These are phyloP conservation scores for Diogma glabrata DNA, from an alignment of 2,888 invertebrate species.

Conservation along the genomic window DNA sequence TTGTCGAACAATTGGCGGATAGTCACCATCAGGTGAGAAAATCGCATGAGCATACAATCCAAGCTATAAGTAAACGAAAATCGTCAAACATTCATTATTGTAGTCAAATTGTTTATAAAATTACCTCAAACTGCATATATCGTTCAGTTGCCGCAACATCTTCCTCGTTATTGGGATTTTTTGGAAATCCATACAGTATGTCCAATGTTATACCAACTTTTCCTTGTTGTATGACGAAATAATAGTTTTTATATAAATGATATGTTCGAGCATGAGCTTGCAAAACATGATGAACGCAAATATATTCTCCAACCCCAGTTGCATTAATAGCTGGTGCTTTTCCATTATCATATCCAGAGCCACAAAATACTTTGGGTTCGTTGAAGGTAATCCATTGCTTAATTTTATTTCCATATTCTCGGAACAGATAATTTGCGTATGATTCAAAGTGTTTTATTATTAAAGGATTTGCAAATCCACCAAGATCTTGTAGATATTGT, in stretches of 20 bases:
- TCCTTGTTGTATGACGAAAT: constrained; percentile 22
- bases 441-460: constrained; percentile 39
- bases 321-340: constrained; percentile 27
- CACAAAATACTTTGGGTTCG: constrained; percentile 39
- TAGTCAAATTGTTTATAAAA: too few relatives aligned
- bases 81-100: too few relatives aligned
- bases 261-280: constrained; percentile 42
- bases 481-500: constrained; percentile 41
- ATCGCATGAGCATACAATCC: constrained; percentile 21
- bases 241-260: constrained; percentile 30
- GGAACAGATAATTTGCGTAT: constrained; percentile 37
- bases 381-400: constrained; percentile 49
- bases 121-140: neutral
- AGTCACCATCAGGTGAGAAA: constrained; percentile 26
- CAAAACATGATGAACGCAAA: constrained; percentile 40
- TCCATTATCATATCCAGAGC: constrained; percentile 37
- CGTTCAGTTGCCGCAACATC: constrained; percentile 12
- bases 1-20: constrained; percentile 27
- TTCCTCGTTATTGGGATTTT: constrained; percentile 19
- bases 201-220: constrained; percentile 26
- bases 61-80: constrained; percentile 28
- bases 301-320: constrained; percentile 38
- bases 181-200: constrained; percentile 22
- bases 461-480: constrained; percentile 39
- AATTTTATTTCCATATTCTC: constrained; percentile 39